Evolutionary conservation across 2,888 invertebrate species (phyloP).

Genomic region (Netelia inedita): DNA sequence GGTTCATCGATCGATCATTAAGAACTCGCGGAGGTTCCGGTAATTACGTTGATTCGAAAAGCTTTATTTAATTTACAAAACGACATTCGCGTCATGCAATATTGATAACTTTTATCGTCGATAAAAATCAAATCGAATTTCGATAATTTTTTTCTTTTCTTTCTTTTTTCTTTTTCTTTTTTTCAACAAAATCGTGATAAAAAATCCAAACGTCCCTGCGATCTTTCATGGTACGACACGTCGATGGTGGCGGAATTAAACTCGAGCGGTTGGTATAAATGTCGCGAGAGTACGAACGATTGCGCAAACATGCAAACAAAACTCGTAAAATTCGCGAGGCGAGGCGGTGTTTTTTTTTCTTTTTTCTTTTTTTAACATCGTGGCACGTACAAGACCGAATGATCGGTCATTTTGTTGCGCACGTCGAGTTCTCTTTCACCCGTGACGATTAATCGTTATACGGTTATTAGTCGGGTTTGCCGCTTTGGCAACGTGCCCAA

Average conservation of each 20-base stretch:
- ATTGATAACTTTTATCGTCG: too few relatives aligned
- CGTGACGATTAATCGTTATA: slow-evolving; percentile 53
- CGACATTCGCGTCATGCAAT: too few relatives aligned
- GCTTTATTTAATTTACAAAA: too few relatives aligned
- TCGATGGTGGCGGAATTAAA: not conserved
- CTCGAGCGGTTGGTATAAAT: slow-evolving; percentile 13
- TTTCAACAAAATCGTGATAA: too few relatives aligned
- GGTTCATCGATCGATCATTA: too few relatives aligned
- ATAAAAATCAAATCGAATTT: too few relatives aligned
- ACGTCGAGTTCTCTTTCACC: slow-evolving; percentile 4
- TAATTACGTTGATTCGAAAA: too few relatives aligned
- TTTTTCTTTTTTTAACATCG: not conserved
- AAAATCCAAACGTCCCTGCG: too few relatives aligned
- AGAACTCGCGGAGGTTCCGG: too few relatives aligned
- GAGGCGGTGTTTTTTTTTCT: not conserved
- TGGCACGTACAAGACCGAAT: not conserved
- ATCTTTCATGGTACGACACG: too few relatives aligned
- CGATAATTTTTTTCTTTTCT: not conserved
- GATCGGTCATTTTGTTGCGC: slow-evolving; percentile 1
- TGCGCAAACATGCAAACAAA: not conserved
- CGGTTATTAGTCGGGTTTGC: slow-evolving; percentile 43
- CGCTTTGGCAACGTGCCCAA: slow-evolving; percentile 50
- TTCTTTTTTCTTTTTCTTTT: too few relatives aligned
- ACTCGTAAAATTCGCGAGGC: slow-evolving; percentile 12
- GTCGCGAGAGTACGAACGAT: slow-evolving; percentile 1